Conservation (phyloP, 30 jellyfish, hydroid and myxozoan genomes). For the Aurelia sp. region DNA sequence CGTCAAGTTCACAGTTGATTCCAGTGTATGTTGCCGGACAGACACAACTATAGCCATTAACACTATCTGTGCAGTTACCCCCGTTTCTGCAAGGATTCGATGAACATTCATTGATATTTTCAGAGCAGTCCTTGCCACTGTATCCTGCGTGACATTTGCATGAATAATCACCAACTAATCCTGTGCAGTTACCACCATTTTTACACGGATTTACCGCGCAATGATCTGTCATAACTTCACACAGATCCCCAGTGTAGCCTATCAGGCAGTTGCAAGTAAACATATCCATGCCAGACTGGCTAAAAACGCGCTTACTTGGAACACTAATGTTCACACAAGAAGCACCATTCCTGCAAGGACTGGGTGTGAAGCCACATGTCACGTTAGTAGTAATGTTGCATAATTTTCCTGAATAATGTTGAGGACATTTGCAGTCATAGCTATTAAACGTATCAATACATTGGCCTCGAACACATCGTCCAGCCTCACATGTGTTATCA, state of each 20-base stretch:
- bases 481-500: constrained; percentile 43
- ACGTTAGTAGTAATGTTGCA: constrained; percentile 64
- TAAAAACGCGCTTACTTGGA: constrained; percentile 28
- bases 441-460: constrained; percentile 69
- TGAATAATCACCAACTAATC: constrained; percentile 23
- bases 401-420: constrained; percentile 47
- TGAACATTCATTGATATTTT: constrained; percentile 36
- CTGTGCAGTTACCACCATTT: constrained; percentile 50
- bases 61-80: constrained; percentile 63
- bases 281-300: constrained; percentile 66
- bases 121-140: constrained; percentile 72
- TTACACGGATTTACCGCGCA: constrained; percentile 63
- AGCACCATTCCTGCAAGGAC: constrained; percentile 35
- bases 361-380: constrained; percentile 45
- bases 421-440: constrained; percentile 64
- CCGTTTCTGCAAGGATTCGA: constrained; percentile 83
- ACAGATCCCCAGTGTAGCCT: constrained; percentile 60
- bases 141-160: constrained; percentile 72
- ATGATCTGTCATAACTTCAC: not conserved
- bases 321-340: constrained; percentile 48
- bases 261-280: constrained; percentile 63
- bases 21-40: constrained; percentile 75
- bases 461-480: constrained; percentile 54
- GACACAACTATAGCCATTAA: constrained; percentile 48
- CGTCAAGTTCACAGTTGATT: constrained; percentile 44